These are phyloP conservation scores for Axis porcinus DNA, from an alignment of 2,113 vertebrate species.

Conservation along the genomic window DNA sequence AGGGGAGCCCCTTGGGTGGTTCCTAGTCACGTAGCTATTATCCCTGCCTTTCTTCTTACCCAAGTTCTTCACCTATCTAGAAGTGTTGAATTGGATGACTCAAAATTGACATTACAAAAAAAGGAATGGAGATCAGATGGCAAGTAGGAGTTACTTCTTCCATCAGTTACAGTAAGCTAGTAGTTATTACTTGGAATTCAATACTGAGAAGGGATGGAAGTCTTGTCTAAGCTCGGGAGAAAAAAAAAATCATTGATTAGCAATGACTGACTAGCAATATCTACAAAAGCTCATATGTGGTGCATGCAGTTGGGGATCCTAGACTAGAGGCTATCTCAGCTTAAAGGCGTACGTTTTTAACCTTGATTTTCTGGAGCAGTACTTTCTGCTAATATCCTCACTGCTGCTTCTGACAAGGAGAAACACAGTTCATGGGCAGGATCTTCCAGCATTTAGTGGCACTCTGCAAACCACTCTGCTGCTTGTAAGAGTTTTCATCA, in stretches of 20 bases:
- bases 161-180: background rate
- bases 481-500: background rate
- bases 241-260: background rate
- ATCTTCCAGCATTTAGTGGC: background rate
- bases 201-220: background rate
- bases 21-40: background rate
- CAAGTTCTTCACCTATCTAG: background rate
- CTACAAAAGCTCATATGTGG: background rate
- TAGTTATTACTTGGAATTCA: background rate
- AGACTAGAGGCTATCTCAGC: no score
- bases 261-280: background rate
- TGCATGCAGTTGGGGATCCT: background rate
- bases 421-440: background rate
- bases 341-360: background rate
- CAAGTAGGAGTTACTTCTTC: background rate
- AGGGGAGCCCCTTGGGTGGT: rapidly evolving
- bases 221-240: background rate
- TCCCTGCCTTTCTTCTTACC: background rate
- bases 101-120: background rate
- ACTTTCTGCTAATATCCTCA: background rate
- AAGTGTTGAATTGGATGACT: background rate
- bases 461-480: background rate
- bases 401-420: background rate
- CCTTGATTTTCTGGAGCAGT: background rate
- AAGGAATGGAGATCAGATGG: background rate